Conservation (phyloP, 2,888 invertebrate genomes). For the Odontocolon sp. region DNA sequence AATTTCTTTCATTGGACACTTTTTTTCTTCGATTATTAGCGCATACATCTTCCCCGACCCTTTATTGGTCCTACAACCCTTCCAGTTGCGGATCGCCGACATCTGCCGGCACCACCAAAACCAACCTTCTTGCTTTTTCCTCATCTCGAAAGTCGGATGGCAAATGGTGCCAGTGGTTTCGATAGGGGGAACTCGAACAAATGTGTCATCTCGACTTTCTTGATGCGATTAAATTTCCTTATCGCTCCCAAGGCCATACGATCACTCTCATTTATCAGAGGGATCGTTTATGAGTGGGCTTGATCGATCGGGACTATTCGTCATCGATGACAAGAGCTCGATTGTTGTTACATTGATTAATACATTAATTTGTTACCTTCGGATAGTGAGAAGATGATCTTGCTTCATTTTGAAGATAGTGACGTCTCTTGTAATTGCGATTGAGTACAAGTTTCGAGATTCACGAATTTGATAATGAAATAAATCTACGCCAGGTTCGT, state of each 20-base stretch:
- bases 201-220: constrained; percentile 28
- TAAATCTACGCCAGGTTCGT: constrained; percentile 64
- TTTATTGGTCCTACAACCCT: constrained; percentile 76
- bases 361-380: not conserved
- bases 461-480: constrained; percentile 70
- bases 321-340: constrained; percentile 25
- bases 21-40: constrained; percentile 81
- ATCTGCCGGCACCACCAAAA: constrained; percentile 70
- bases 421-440: not conserved
- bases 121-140: constrained; percentile 28
- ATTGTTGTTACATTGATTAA: constrained; percentile 7
- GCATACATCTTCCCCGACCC: constrained; percentile 79
- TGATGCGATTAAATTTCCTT: constrained; percentile 28
- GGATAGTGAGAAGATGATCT: not conserved
- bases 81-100: constrained; percentile 71
- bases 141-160: constrained; percentile 16
- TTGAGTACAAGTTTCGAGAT: constrained; percentile 44
- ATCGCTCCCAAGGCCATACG: not conserved
- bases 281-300: not conserved
- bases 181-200: constrained; percentile 21
- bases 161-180: constrained; percentile 6
- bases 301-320: constrained; percentile 32
- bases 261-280: constrained; percentile 11
- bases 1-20: constrained; percentile 81
- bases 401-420: not conserved